Percentiles rank a stretch among this genome's conserved stretches.
phyloP scores from a whole-genome alignment of 1,140 invertebrate genomes.

The Potamilus streckersoni region DNA sequence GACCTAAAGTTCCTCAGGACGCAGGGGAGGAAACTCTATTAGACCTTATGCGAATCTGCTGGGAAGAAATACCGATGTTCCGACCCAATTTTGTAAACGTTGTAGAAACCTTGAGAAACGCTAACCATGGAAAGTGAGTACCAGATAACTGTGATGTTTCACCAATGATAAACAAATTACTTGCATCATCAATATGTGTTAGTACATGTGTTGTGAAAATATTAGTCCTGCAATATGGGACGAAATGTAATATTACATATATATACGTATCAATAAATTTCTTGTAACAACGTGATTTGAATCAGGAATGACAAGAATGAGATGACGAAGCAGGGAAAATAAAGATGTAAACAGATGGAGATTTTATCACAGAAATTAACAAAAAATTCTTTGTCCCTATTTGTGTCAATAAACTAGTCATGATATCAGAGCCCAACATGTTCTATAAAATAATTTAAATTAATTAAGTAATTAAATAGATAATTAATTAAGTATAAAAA shows the following conservation, averaged over 20 bases:
- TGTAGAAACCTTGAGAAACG: conserved; percentile 35
- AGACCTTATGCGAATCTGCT: conserved; percentile 52
- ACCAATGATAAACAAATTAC: not conserved
- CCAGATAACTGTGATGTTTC: not conserved
- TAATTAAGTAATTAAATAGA: too few relatives aligned
- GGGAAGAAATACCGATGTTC: conserved; percentile 47
- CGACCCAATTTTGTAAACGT: conserved; percentile 47
- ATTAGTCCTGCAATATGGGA: not conserved
- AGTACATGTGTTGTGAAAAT: not conserved
- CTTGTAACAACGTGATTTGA: not conserved
- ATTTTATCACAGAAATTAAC: too few relatives aligned
- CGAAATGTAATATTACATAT: not conserved
- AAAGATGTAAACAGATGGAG: too few relatives aligned
- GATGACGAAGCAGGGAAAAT: too few relatives aligned
- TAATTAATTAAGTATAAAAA: too few relatives aligned
- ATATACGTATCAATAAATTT: not conserved
- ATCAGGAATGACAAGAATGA: too few relatives aligned
- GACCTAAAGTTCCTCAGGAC: conserved; percentile 30
- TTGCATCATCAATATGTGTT: not conserved
- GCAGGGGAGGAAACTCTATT: conserved; percentile 28
- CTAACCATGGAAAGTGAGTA: conserved; percentile 38
- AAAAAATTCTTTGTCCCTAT: too few relatives aligned
- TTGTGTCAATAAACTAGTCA: too few relatives aligned
- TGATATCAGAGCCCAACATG: too few relatives aligned
- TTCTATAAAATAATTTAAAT: too few relatives aligned